Base-by-base conservation (phyloP, 1,140 invertebrate genomes). In the Hylyphantes graminicola region DNA sequence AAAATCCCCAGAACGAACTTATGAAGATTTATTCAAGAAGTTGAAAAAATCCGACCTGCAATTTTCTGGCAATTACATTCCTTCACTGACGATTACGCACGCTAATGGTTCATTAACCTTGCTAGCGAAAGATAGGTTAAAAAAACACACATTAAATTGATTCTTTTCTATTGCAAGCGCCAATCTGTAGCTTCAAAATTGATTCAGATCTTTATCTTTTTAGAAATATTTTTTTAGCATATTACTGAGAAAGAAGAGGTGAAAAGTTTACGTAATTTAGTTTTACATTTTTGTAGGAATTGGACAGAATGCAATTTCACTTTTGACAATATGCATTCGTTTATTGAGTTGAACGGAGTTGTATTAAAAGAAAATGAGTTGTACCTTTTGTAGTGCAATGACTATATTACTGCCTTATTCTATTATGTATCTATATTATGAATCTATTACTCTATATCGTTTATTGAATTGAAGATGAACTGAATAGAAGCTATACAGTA, bases 31-130 rank as follows among this genome's bases (percentile, higher is more conserved):
- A 74, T 74, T 55, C 51, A 35, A 57, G 51, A 35, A 74, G 59
- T n/a, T 50, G 21, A 59, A 74, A 54, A 74, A 74, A 74, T 74
- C 72, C 55, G 53, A 74, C 59, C 17, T 59, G 59, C 72, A 74
- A 74, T 74, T 74, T 74, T 59, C 72, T 50, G 51, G 72, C 72
- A 74, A 74, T 74, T 74, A 74, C 72, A 21, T 74, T 74, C 72
- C 35, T 57, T 59, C 54, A 74, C 7, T 21, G 54, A 10, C 17
- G 72, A 74, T 74, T 74, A 74, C 72, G 51, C 59, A 7, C 51
- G 15, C 72, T 74, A 74, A 74, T 74, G 72, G 54, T 74, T 74
- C 72, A 74, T 74, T 74, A 74, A 59, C 17, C 54, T 74, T 74
- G 51, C 17, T 50, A 74, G 55, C 54, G 21, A 10, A 17, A 19